Evolutionary conservation across 2,797 vertebrate genomes (phyloP), one percentile per base, ranked within the genome.

Genomic region (Eupleurogrammus muticus): DNA sequence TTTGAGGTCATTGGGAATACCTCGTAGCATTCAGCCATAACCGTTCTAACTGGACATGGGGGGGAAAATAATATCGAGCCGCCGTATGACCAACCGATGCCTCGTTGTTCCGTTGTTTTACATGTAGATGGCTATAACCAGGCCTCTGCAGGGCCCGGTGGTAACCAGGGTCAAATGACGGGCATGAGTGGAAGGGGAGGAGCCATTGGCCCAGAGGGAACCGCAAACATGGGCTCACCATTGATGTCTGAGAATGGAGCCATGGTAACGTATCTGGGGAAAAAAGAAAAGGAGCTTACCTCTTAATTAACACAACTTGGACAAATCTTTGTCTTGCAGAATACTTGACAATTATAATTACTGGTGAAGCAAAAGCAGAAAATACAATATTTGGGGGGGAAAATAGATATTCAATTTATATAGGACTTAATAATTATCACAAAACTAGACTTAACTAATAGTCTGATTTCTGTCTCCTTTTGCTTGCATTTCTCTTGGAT

Each of bases 81-180:
- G 17, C 36, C 46, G 5, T 62, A 63, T 84, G 54, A 84, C 82
- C 73, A 74, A 86, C 68, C 59, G 21, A 59, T 79, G 54, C 82
- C 82, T 63, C 48, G 8, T 89, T 92, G 86, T 89, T 83, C 65
- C 48, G 8, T 89, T 92, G 86, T 89, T 77, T 81, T 89, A 79
- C 75, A 52, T 87, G 57, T 96, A 99, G 98, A 99, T 96, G 95
- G 96, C 89, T 99, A 95, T 97, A 99, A 96, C 95, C 96, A 94
- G 95, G 95, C 94, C 88, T 92, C 96, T 89, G 95, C 95, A 3
- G 91, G 87, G 65, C 79, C 92, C 94, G 92, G 92, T 93, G 95
- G 89, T 93, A 97, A 94, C 95, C 97, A 97, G 94, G 96, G 94
- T 89, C 96, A 97, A 94, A 96, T 98, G 96, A 96, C 98, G 96